These are phyloP conservation scores for Pipistrellus nathusii DNA, from an alignment of 2,797 vertebrate genomes.

Conservation along the genomic window DNA sequence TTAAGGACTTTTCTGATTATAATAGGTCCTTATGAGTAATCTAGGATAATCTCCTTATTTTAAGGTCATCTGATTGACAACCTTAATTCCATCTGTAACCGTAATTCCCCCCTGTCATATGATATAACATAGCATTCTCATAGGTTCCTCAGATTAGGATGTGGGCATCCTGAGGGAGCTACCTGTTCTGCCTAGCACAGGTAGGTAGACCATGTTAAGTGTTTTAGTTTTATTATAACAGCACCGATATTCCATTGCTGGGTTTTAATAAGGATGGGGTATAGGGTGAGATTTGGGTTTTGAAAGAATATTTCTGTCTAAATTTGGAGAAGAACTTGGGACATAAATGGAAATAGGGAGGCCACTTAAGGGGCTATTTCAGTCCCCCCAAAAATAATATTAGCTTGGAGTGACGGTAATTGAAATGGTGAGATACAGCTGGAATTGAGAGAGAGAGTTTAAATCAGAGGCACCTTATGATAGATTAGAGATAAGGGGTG, in stretches of 20 bases:
- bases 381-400: not conserved
- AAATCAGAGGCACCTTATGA: not conserved
- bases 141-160: not conserved
- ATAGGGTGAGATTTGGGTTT: conserved; percentile 4
- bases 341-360: not conserved
- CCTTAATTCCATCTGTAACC: not conserved
- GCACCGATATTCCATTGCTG: not conserved
- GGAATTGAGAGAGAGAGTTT: not conserved
- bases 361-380: not conserved
- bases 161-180: not conserved
- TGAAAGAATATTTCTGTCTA: not conserved
- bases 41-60: not conserved
- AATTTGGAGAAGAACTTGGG: not conserved
- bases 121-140: not conserved
- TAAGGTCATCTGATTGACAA: not conserved
- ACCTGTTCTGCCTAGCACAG: not conserved
- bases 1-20: not conserved
- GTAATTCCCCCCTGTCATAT: not conserved
- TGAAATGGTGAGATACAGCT: too few relatives aligned
- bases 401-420: not conserved
- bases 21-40: not conserved
- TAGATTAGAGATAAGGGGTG: not conserved
- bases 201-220: not conserved
- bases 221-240: not conserved
- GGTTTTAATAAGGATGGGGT: not conserved